phyloP scores from a whole-genome alignment of 2,888 invertebrate genomes.

The Eupithecia subumbrata region DNA sequence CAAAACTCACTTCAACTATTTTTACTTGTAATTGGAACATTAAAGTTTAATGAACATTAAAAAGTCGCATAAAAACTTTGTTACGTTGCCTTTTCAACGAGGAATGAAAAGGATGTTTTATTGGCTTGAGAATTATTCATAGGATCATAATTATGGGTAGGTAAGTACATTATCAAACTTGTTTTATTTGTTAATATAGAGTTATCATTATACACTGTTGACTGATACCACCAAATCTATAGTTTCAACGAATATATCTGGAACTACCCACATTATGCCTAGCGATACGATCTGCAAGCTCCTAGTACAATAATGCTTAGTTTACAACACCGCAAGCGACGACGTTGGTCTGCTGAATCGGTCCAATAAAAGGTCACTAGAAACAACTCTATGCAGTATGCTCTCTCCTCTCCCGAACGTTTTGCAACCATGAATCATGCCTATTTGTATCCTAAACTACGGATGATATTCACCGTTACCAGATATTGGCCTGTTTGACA shows the following conservation, averaged over 20 bases:
- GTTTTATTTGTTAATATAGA: neutral
- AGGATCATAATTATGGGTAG: neutral
- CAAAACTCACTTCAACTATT: constrained; percentile 41
- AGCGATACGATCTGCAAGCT: neutral
- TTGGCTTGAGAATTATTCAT: neutral
- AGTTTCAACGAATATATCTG: neutral
- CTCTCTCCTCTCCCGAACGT: constrained; percentile 49
- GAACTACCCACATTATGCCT: neutral
- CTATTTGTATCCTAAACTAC: constrained; percentile 35
- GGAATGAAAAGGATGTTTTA: constrained; percentile 9
- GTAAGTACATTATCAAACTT: neutral
- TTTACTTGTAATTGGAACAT: constrained; percentile 49
- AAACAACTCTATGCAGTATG: constrained; percentile 47
- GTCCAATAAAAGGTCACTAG: constrained; percentile 46
- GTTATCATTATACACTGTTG: neutral
- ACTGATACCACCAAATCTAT: neutral
- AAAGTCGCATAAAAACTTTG: constrained; percentile 49
- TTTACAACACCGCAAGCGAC: constrained; percentile 69
- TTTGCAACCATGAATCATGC: constrained; percentile 45
- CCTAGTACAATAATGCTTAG: constrained; percentile 56
- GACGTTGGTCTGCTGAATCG: constrained; percentile 33
- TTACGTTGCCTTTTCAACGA: constrained; percentile 43
- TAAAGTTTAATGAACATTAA: constrained; percentile 49
- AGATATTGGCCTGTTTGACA: constrained; percentile 9
- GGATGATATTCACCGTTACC: constrained; percentile 31